Percentiles rank a stretch among this genome's conserved stretches.
Conservation (phyloP, 2,113 vertebrate species). For the Calidris pygmaea region DNA sequence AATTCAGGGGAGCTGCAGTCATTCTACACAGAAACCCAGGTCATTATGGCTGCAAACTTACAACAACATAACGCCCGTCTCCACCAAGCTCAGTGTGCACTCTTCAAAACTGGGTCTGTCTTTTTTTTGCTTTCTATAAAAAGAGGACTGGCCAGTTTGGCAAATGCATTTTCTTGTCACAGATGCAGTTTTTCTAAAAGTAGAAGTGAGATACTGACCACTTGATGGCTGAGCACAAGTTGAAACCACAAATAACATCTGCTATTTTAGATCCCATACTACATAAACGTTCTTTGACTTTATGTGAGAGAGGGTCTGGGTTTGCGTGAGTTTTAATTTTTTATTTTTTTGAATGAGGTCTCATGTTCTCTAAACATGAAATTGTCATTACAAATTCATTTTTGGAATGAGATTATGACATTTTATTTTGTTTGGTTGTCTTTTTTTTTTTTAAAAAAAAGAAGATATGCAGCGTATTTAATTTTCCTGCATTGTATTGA, state of each 20-base stretch:
- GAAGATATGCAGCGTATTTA: neutral
- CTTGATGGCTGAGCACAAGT: neutral
- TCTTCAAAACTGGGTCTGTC: neutral
- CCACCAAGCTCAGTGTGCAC: neutral
- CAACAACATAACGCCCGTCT: neutral
- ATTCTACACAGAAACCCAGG: neutral
- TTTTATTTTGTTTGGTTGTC: neutral
- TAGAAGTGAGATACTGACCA: neutral
- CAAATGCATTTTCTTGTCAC: neutral
- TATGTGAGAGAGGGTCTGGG: neutral
- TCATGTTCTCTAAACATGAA: neutral
- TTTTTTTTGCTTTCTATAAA: neutral
- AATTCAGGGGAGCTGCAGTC: neutral
- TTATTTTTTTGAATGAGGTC: neutral
- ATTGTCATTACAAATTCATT: neutral
- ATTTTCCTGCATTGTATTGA: neutral
- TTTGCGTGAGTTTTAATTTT: neutral
- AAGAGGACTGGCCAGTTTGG: neutral
- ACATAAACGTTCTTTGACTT: neutral
- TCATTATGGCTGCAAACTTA: neutral
- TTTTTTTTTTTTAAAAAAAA: neutral
- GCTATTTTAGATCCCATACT: accelerated
- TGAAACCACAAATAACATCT: neutral
- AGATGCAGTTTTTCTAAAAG: neutral
- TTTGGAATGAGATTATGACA: neutral